These are phyloP conservation scores for Arbacia lixula DNA, from an alignment of 53 echinoderm and acorn worm species.

Conservation along the genomic window DNA sequence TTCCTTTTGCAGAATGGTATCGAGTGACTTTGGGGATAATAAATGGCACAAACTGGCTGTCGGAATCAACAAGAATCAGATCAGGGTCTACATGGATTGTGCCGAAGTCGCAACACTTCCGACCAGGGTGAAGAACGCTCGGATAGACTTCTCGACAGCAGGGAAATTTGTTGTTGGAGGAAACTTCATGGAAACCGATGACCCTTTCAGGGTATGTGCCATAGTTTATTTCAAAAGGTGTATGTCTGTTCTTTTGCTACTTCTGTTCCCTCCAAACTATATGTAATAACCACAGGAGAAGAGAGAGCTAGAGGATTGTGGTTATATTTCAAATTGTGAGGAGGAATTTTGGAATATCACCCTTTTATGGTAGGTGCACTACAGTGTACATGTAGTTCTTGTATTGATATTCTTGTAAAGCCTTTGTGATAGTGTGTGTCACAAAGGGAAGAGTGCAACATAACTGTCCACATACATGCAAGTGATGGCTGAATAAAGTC, in stretches of 20 bases:
- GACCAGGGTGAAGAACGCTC: slow-evolving; percentile 11
- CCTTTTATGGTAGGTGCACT: too few relatives aligned
- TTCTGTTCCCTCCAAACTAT: too few relatives aligned
- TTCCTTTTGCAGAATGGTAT: slow-evolving; percentile 17
- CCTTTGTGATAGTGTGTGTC: too few relatives aligned
- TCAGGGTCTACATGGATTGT: slow-evolving; percentile 46
- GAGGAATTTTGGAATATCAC: too few relatives aligned
- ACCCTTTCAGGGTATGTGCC: slow-evolving; percentile 31
- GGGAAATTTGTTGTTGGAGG: slow-evolving; percentile 37
- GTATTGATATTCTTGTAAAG: too few relatives aligned
- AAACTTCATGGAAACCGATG: slow-evolving; percentile 10
- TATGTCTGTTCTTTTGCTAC: not conserved
- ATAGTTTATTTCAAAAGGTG: not conserved
- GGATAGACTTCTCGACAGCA: slow-evolving; percentile 36
- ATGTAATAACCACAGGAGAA: too few relatives aligned
- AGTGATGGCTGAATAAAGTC: too few relatives aligned
- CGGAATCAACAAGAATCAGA: slow-evolving; percentile 20
- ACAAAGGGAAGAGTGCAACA: too few relatives aligned
- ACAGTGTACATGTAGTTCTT: too few relatives aligned
- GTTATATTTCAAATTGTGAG: too few relatives aligned
- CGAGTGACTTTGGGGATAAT: slow-evolving; percentile 20
- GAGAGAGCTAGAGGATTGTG: too few relatives aligned
- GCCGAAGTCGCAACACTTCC: slow-evolving; percentile 12
- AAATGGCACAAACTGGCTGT: slow-evolving; percentile 42
- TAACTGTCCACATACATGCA: too few relatives aligned